phyloP scores from a whole-genome alignment of 2,888 invertebrate species.

The Diachrysia chrysitis region DNA sequence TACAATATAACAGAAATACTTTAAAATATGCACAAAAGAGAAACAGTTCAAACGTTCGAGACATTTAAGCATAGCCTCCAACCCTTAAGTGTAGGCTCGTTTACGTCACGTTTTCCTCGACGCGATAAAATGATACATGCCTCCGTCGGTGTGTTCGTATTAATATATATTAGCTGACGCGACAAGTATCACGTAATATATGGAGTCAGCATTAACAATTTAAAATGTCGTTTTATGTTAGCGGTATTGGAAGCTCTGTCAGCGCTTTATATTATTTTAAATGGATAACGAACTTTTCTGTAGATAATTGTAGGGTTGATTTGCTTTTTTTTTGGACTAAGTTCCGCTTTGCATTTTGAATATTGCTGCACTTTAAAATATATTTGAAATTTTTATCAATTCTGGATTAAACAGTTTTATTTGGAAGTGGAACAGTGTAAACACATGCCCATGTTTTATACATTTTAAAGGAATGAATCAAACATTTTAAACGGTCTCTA shows the following conservation, averaged over 20 bases:
- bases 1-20: too few relatives aligned
- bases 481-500: too few relatives aligned
- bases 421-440: too few relatives aligned
- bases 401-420: too few relatives aligned
- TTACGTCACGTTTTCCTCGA: constrained; percentile 44
- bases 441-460: too few relatives aligned
- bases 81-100: constrained; percentile 9
- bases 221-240: constrained; percentile 52
- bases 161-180: constrained; percentile 49
- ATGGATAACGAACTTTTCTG: neutral
- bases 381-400: too few relatives aligned
- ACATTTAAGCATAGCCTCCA: constrained; percentile 8
- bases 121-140: constrained; percentile 51
- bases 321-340: too few relatives aligned
- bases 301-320: neutral
- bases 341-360: too few relatives aligned
- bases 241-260: constrained; percentile 25
- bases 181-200: constrained; percentile 48
- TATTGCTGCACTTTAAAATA: too few relatives aligned
- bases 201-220: constrained; percentile 53
- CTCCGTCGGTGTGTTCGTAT: constrained; percentile 24
- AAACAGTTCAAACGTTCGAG: constrained; percentile 2
- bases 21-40: neutral
- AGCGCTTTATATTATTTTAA: constrained; percentile 1
- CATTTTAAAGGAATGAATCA: too few relatives aligned